Base-by-base conservation (phyloP, 1,140 invertebrate genomes). In the Drosophila chauvacae region DNA sequence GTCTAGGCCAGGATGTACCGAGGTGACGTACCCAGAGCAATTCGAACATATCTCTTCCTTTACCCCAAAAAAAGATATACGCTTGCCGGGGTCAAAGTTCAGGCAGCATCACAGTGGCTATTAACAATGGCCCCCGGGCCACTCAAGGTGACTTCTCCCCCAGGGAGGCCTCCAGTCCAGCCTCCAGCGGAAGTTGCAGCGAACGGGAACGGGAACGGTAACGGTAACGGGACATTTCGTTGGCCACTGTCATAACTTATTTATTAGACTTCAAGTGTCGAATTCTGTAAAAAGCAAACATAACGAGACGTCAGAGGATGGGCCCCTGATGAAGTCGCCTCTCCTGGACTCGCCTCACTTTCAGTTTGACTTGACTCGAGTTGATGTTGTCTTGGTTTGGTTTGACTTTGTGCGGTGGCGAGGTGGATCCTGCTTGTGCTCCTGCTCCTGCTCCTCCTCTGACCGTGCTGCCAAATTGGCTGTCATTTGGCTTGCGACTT, bases 181-280 rank as follows among this genome's bases (percentile, higher is more conserved):
- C 28, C 20, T 39, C 16, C 53, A 23, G 2, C 53, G 53, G 53
- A 56, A 56, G 35, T 56, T 23, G 35, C 53, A 39, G 30, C 51
- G 13, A 13, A 16, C 4, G 47, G 26, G 16, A n/a, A 28, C 23
- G 41, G 50, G 33, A 35, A 16, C 6, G 35, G 58, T 13, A 45
- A 18, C 30, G 44, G 70, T 50, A 80, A 33, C 44, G 51, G 48
- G 60, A 48, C 68, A 82, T 68, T 82, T 74, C 68, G 23, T 4
- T 18, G 58, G 35, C 11, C 58, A 75, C 74, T 78, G 60, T 82
- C 80, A 82, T 82, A 82, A 82, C 69, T 82, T 82, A 82, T 82
- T 81, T 82, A 82, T 82, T 69, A 70, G 75, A 82, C 75, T 82
- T 82, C 74, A 82, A 82, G 81, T 82, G 80, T 82, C 80, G 77